These are phyloP conservation scores for Dipus sagitta DNA, from an alignment of 2,797 vertebrate species.

Conservation along the genomic window DNA sequence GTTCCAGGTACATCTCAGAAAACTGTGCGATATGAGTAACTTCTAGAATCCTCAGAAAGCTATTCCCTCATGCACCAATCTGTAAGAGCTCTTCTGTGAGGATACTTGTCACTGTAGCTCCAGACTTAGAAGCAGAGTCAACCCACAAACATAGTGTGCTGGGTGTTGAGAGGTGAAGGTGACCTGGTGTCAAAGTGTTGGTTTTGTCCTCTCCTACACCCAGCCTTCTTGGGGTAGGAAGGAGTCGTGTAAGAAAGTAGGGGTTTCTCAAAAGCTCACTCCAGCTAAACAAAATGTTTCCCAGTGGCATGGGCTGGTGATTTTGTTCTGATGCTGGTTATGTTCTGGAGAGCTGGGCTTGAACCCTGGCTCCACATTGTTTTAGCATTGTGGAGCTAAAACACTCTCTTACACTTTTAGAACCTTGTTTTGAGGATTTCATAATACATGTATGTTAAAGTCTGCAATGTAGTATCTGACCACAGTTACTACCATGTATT, in stretches of 20 bases:
- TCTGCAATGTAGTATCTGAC: background rate
- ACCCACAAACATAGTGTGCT: background rate
- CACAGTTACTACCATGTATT: background rate
- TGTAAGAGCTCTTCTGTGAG: background rate
- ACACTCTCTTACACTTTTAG: background rate
- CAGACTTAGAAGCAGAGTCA: background rate
- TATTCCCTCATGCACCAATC: background rate
- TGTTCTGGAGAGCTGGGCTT: background rate
- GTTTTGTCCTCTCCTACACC: background rate
- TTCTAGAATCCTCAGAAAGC: background rate
- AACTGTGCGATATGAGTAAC: background rate
- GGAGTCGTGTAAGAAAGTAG: background rate
- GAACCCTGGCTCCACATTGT: background rate
- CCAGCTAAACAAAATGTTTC: background rate
- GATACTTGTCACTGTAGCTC: fast-evolving
- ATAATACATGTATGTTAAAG: background rate
- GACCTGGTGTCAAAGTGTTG: fast-evolving
- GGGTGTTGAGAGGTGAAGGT: background rate
- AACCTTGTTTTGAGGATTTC: background rate
- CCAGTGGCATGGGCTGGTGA: background rate
- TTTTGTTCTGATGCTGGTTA: background rate
- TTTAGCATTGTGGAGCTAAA: background rate
- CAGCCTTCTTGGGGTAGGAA: background rate
- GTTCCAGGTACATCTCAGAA: background rate
- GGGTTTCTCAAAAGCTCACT: background rate